Percentiles rank a stretch among this genome's conserved stretches.
These are phyloP conservation scores for Psittacula cyanocephala DNA, from an alignment of 2,113 vertebrate species.

Conservation along the genomic window DNA sequence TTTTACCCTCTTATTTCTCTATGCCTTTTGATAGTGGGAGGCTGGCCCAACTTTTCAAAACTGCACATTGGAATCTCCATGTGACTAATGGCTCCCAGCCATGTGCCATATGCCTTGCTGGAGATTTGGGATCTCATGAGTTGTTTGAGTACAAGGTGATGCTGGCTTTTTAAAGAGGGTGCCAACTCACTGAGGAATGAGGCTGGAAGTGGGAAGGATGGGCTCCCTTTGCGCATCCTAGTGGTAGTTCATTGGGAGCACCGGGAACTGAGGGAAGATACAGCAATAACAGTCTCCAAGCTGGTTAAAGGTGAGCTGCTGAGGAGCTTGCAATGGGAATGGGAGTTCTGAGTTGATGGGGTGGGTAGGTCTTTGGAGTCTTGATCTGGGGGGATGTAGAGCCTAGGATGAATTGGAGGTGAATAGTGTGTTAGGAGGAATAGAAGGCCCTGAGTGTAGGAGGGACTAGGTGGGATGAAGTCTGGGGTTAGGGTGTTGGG, in stretches of 20 bases:
- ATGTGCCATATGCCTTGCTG: not conserved
- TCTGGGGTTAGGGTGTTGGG: not conserved
- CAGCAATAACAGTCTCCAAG: not conserved
- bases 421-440: not conserved
- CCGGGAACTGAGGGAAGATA: not conserved
- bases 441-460: not conserved
- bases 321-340: not conserved
- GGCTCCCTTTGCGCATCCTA: not conserved
- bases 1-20: not conserved
- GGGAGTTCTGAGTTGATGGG: not conserved
- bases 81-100: not conserved
- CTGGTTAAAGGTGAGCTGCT: not conserved
- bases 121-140: not conserved
- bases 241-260: not conserved
- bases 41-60: not conserved
- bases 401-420: not conserved
- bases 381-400: not conserved
- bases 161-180: not conserved
- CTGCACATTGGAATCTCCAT: rapidly evolving
- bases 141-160: not conserved
- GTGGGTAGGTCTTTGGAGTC: not conserved
- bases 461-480: not conserved
- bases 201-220: not conserved
- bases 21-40: not conserved
- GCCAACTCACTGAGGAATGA: not conserved